These are phyloP conservation scores for Geotrupes spiniger DNA, from an alignment of 2,888 invertebrate genomes.

Conservation along the genomic window DNA sequence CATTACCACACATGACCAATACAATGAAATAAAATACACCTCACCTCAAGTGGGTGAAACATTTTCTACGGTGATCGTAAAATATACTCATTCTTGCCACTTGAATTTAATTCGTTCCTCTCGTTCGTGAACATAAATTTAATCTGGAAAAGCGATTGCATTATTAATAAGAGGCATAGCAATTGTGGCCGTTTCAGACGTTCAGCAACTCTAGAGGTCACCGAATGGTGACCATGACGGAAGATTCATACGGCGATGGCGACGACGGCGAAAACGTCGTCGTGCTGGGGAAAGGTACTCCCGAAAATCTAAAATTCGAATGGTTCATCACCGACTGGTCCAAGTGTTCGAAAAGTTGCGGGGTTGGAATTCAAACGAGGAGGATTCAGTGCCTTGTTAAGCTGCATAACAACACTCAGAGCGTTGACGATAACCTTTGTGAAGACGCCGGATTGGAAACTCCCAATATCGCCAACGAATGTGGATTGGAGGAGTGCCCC, in stretches of 20 bases:
- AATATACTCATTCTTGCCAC: no score
- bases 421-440: constrained; percentile 65
- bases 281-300: constrained; percentile 34
- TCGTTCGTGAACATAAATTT: no score
- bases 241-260: constrained; percentile 21
- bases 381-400: constrained; percentile 71
- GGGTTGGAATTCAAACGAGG: constrained; percentile 69
- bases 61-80: neutral
- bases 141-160: constrained; percentile 21
- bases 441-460: constrained; percentile 67
- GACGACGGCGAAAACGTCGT: constrained; percentile 31
- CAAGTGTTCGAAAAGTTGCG: constrained; percentile 79
- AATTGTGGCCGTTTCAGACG: constrained; percentile 80
- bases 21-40: no score
- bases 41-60: no score
- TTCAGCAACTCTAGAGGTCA: constrained; percentile 69
- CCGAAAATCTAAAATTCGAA: constrained; percentile 61
- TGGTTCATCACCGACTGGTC: constrained; percentile 87
- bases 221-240: constrained; percentile 57
- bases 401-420: constrained; percentile 55
- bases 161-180: constrained; percentile 60
- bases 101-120: neutral
- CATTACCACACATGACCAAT: no score
- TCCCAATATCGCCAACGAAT: constrained; percentile 63
- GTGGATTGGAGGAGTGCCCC: constrained; percentile 69